These are phyloP conservation scores for Montipora foliosa DNA, from an alignment of 64 coral and sea anemone species.

Conservation along the genomic window DNA sequence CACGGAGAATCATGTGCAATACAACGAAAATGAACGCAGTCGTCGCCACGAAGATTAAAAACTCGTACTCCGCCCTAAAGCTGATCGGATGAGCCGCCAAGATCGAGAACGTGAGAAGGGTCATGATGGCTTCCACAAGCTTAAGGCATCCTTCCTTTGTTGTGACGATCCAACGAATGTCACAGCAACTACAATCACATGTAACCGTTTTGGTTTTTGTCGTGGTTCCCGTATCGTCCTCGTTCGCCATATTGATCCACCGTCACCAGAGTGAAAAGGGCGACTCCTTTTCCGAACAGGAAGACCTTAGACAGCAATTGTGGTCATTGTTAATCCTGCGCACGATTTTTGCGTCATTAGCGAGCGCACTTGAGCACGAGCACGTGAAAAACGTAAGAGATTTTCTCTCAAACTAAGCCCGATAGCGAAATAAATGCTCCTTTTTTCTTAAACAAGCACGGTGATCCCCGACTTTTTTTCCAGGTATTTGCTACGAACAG, in stretches of 20 bases:
- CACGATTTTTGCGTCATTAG: no score
- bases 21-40: slow-evolving; percentile 75
- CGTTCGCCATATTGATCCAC: neutral
- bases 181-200: slow-evolving; percentile 37
- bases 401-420: no score
- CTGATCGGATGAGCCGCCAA: slow-evolving; percentile 15
- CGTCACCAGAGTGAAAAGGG: no score
- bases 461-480: no score
- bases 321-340: no score
- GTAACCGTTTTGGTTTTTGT: neutral
- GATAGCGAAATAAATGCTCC: no score
- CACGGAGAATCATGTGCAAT: slow-evolving; percentile 70
- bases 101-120: slow-evolving; percentile 84
- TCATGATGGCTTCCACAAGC: slow-evolving; percentile 68
- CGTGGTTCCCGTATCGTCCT: neutral
- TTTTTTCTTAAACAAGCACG: no score
- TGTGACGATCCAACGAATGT: slow-evolving; percentile 73
- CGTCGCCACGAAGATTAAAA: slow-evolving; percentile 76
- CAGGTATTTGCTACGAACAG: no score
- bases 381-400: no score
- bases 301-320: no score
- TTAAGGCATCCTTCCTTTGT: slow-evolving; percentile 89
- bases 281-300: no score
- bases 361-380: no score
- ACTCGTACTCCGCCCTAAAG: slow-evolving; percentile 67